Evolutionary conservation across 2,113 vertebrate species (phyloP), one percentile per base, ranked within the genome.

Genomic region (Chionomys nivalis): DNA sequence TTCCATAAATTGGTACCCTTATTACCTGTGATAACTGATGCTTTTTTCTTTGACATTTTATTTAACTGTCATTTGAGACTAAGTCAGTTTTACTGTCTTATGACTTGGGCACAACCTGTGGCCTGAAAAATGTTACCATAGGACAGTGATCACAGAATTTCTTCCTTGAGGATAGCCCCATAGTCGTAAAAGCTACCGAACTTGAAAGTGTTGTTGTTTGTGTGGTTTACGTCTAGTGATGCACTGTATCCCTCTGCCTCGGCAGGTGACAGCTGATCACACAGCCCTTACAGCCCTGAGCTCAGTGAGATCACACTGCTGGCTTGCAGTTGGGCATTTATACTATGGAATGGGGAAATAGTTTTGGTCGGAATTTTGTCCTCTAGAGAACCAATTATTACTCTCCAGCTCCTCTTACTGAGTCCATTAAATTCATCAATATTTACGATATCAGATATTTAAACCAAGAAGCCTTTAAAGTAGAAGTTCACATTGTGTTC

Each of bases 41-140:
- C 75, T 73, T 91, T 86, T 7, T 83, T 61, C 47, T 79, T 36
- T 86, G 78, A 63, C 17, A 9, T 81, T 76, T 95, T 63, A 24
- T 70, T 52, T 58, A 87, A 42, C 52, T 83, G 36, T 2, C 52
- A 12, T 87, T 87, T 87, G 73, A 87, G 63, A 78, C 26, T 28
- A 83, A 49, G 12, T 94, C 10, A n/a, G 55, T 93, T 96, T 89
- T 76, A 52, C 81, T 76, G n/a, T 86, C 16, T 87, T 95, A 42
- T 23, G 82, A 79, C 31, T 82, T 83, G 44, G 33, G 78, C n/a
- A 78, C 9, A 66, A 11, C 47, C n/a, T 28, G 52, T 61, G 23
- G 75, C 87, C 79, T 90, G 55, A 70, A 95, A 94, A 89, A 24
- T 21, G n/a, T 85, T 78, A 36, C 17, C 39, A 19, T 89, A 76